Evolutionary conservation across 2,888 invertebrate species (phyloP).

Genomic region (Drosophila anomalipes): DNA sequence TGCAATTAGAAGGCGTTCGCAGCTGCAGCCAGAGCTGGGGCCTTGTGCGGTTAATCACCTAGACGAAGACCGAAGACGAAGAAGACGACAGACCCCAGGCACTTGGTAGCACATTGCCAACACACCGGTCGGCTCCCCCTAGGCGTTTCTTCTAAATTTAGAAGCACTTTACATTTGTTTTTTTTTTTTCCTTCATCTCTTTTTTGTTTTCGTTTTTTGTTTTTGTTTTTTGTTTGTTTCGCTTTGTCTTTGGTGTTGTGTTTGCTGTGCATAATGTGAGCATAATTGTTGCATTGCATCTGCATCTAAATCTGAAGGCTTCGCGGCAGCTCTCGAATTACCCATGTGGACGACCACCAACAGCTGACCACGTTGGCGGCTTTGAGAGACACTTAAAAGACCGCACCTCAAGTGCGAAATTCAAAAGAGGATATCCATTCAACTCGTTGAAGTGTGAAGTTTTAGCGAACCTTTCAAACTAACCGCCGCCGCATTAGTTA

Average conservation of each 20-base stretch:
- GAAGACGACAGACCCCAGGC: constrained; percentile 38
- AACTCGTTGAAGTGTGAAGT: constrained; percentile 37
- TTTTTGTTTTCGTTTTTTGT: not conserved
- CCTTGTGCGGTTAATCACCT: constrained; percentile 74
- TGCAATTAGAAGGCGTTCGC: constrained; percentile 67
- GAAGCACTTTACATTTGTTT: constrained; percentile 67
- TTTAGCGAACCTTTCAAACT: constrained; percentile 15
- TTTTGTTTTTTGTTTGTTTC: constrained; percentile 10
- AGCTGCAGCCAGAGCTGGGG: constrained; percentile 27
- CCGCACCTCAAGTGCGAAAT: constrained; percentile 25
- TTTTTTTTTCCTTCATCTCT: constrained; percentile 3
- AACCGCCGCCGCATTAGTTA: not conserved
- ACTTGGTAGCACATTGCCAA: constrained; percentile 18
- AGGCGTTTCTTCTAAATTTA: constrained; percentile 71
- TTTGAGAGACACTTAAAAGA: constrained; percentile 29
- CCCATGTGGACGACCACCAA: constrained; percentile 50
- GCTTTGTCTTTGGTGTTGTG: constrained; percentile 21
- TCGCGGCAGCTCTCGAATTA: constrained; percentile 61
- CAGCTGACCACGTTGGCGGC: constrained; percentile 30
- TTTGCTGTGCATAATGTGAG: constrained; percentile 56
- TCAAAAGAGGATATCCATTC: constrained; percentile 11
- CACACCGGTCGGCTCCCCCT: constrained; percentile 27
- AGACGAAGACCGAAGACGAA: constrained; percentile 29
- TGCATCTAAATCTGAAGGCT: constrained; percentile 49
- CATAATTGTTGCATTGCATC: constrained; percentile 71